Conservation (phyloP, 2,113 vertebrate species). For the Menidia beryllina region DNA sequence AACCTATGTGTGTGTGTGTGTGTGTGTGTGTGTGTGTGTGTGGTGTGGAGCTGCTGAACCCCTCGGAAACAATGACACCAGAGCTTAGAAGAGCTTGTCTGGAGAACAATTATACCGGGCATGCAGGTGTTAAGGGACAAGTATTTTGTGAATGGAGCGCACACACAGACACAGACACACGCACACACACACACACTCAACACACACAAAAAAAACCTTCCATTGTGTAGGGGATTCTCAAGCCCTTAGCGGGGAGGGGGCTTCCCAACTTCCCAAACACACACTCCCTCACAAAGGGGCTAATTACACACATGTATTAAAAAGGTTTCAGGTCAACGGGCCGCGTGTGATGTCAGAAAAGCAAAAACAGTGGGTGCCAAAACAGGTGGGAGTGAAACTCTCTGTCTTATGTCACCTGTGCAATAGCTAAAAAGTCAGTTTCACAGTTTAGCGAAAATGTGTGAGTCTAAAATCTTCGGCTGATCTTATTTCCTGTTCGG, state of each 20-base stretch:
- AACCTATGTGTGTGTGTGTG: slow-evolving; percentile 80
- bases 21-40: slow-evolving; percentile 83
- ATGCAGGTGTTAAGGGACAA: slow-evolving; percentile 76
- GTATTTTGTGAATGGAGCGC: slow-evolving; percentile 63
- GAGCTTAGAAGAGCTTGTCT: slow-evolving; percentile 65
- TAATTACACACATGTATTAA: slow-evolving; percentile 82
- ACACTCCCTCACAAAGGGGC: slow-evolving; percentile 82
- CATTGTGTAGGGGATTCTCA: slow-evolving; percentile 54
- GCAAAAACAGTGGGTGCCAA: neutral
- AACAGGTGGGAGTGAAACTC: neutral
- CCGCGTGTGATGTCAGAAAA: slow-evolving; percentile 45
- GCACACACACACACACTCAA: slow-evolving; percentile 37
- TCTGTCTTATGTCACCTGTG: neutral
- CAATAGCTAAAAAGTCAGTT: neutral
- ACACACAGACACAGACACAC: slow-evolving; percentile 36
- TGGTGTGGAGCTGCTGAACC: slow-evolving; percentile 57
- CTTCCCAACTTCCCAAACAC: slow-evolving; percentile 78
- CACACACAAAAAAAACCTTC: slow-evolving; percentile 36
- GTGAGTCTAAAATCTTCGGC: neutral
- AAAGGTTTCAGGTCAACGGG: slow-evolving; percentile 63
- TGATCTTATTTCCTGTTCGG: slow-evolving; percentile 37
- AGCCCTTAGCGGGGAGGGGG: slow-evolving; percentile 76
- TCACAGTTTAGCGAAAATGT: neutral
- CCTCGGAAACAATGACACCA: slow-evolving; percentile 71
- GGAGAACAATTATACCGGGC: slow-evolving; percentile 67